Percentiles rank a stretch among this genome's conserved stretches.
These are phyloP conservation scores for Lipophrys pholis DNA, from an alignment of 2,113 vertebrate genomes.

Conservation along the genomic window DNA sequence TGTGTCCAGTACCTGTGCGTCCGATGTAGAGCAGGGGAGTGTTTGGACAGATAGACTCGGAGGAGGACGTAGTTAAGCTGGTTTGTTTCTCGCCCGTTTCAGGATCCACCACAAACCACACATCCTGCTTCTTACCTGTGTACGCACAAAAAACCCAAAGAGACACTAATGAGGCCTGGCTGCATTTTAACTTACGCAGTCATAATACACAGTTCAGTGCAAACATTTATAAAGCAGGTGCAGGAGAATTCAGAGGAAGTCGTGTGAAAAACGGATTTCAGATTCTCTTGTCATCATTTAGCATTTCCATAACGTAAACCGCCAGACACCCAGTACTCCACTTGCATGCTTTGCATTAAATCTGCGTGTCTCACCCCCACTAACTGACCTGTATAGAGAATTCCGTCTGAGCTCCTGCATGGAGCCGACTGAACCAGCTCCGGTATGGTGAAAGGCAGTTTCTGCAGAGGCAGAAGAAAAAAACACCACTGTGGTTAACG, in stretches of 20 bases:
- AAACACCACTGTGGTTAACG: slow-evolving; percentile 8
- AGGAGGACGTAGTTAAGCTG: slow-evolving; percentile 89
- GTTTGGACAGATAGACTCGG: slow-evolving; percentile 89
- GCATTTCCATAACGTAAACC: no score
- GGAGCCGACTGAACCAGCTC: slow-evolving; percentile 97
- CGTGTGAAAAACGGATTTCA: no score
- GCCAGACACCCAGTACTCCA: no score
- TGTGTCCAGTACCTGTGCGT: slow-evolving; percentile 85
- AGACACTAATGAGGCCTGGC: not conserved
- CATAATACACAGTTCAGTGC: no score
- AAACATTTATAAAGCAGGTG: no score
- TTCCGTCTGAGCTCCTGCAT: slow-evolving; percentile 93
- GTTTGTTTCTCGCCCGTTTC: slow-evolving; percentile 95
- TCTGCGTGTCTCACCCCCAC: not conserved
- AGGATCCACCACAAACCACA: slow-evolving; percentile 95
- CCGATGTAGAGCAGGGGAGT: slow-evolving; percentile 93
- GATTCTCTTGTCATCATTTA: no score
- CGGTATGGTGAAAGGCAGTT: slow-evolving; percentile 96
- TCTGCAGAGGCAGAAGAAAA: slow-evolving; percentile 80
- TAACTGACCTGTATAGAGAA: slow-evolving; percentile 92
- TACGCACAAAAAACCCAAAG: not conserved
- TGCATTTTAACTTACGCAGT: no score
- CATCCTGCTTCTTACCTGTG: slow-evolving; percentile 95
- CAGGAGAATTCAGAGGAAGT: no score
- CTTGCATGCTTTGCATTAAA: no score